Base-by-base conservation (phyloP, 2,888 invertebrate genomes). In the Dryomyza anilis region DNA sequence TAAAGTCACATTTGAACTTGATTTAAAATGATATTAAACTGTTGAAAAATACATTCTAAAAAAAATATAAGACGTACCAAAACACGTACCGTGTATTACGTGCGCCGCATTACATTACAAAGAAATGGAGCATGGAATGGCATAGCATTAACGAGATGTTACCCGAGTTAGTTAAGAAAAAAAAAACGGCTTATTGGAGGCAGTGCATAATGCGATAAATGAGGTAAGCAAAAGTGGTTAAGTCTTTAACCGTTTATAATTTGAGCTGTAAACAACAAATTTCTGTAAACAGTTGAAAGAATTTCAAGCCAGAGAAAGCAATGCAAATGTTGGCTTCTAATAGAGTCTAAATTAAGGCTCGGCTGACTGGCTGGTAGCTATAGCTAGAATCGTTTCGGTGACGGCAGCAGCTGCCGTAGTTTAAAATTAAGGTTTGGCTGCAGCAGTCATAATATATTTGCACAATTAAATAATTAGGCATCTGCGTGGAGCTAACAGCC, bases 31-130 rank as follows among this genome's bases (percentile, higher is more conserved):
- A 33, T 8, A 33, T 33, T 12, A 8, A 8, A 33, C 33, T 33
- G 12, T 33, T 6, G 33, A 33, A 33, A 33, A 33, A 8, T 33
- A 6, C 12, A 33, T 33, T 33, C 6, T 33, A 33, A 33, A 33
- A 33, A 6, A 33, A 33, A 33, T 33, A 12, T 12, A 33, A 33
- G n/a, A n/a, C n/a, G n/a, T n/a, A n/a, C n/a, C n/a, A n/a, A 46
- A 45, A 8, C 58, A 45, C 46, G 58, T 46, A 14, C 14, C 19
- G 36, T 16, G 52, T 27, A 43, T 61, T 52, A 61, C 61, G 61
- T 61, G 61, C 52, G 52, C 21, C 4, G 61, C 53, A 61, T 53
- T 27, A 25, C 10, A 39, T 52, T 61, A 10, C 43, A 53, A 43
- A 52, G 12, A 52, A 61, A 39, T 43, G 36, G 61, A 53, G 61